Conservation (phyloP, 2,797 vertebrate genomes). For the Poeciliopsis turneri region DNA sequence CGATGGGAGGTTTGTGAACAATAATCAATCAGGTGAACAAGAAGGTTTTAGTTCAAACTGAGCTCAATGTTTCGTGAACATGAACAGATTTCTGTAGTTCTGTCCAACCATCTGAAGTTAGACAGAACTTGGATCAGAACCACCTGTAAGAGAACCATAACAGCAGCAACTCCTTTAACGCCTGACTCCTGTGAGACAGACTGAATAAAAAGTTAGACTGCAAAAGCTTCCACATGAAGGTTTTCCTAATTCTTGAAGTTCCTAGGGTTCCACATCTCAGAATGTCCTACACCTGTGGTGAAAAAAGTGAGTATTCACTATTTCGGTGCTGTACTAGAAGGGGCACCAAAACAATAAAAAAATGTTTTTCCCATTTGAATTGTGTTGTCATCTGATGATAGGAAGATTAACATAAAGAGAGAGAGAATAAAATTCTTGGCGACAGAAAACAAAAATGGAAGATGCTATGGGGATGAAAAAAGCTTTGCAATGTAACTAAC, state of each 20-base stretch:
- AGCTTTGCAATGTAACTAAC: too few species aligned
- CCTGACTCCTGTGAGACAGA: background rate
- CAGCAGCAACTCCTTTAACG: background rate
- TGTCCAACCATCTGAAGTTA: background rate
- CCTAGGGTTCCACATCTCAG: background rate
- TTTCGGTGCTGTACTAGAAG: too few species aligned
- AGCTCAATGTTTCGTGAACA: background rate
- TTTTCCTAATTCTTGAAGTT: background rate
- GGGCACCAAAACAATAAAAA: too few species aligned
- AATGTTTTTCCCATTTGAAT: too few species aligned
- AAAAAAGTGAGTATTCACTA: too few species aligned
- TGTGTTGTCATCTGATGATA: too few species aligned
- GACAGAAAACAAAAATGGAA: too few species aligned
- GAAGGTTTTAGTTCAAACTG: background rate
- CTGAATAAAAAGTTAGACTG: background rate
- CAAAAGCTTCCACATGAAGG: background rate
- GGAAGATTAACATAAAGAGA: too few species aligned
- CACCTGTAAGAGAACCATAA: background rate
- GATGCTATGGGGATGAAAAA: too few species aligned
- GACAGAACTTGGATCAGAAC: background rate
- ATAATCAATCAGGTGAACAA: background rate
- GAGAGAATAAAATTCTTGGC: too few species aligned
- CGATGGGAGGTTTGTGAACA: constrained; percentile 38
- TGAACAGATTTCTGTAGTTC: background rate
- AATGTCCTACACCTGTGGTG: too few species aligned